A percentile compares a stretch with the other conserved stretches of the same genome.
phyloP scores from a whole-genome alignment of 2,113 vertebrate species.

The Ariopsis seemanni region DNA sequence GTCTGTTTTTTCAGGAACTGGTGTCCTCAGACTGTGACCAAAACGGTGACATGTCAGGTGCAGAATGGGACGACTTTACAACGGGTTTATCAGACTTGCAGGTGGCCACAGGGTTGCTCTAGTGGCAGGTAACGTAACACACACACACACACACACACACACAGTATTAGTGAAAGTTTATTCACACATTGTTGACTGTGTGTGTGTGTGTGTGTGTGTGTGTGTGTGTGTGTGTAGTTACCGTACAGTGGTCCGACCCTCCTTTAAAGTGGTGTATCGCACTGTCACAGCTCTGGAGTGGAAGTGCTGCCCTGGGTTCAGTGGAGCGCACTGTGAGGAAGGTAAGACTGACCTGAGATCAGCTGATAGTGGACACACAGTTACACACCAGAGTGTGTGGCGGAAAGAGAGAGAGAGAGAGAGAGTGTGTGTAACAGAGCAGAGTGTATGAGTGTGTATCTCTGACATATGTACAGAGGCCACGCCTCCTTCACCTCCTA shows the following conservation, averaged over 20 bases:
- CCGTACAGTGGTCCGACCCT: slow-evolving; percentile 82
- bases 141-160: slow-evolving; percentile 20
- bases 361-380: not conserved
- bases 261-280: slow-evolving; percentile 88
- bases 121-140: slow-evolving; percentile 72
- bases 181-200: not conserved
- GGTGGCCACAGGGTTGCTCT: slow-evolving; percentile 88
- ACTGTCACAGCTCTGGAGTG: slow-evolving; percentile 87
- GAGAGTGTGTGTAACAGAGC: not conserved
- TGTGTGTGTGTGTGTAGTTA: slow-evolving; percentile 75
- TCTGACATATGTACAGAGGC: not conserved
- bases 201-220: slow-evolving; percentile 18
- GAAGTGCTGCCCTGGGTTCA: slow-evolving; percentile 89
- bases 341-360: slow-evolving; percentile 66
- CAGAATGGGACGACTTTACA: slow-evolving; percentile 94
- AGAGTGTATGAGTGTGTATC: not conserved
- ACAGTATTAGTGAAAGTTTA: not conserved
- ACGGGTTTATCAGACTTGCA: slow-evolving; percentile 89
- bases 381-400: not conserved
- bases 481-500: not conserved
- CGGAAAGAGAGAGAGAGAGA: not conserved
- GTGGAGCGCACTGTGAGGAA: slow-evolving; percentile 81
- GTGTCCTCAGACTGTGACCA: slow-evolving; percentile 89
- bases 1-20: slow-evolving; percentile 81
- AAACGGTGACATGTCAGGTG: slow-evolving; percentile 86